Evolutionary conservation across 2,888 invertebrate species (phyloP), one percentile per base, ranked within the genome.

Genomic region (Baccha elongata): DNA sequence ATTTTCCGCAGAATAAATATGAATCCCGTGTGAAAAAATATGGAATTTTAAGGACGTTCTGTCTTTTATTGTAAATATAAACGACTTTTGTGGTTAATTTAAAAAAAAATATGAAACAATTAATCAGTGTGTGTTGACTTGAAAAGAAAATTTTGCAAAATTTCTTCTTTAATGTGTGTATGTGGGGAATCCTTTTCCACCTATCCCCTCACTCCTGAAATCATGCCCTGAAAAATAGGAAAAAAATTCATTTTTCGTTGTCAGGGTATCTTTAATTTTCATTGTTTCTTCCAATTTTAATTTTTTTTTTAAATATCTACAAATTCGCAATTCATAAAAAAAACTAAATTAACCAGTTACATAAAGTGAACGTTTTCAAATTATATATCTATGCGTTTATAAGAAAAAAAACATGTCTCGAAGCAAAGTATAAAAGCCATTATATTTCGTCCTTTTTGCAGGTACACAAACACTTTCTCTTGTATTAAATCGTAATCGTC

Each of bases 111-210:
- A 46, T 53, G 37, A 60, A 64, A 55, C 55, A 8, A 8, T 55
- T 8, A 37, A 37, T 55, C 10, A 58, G 32, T 58, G 64, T 48
- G 15, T 62, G 53, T 76, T 29, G 15, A 71, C 8, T 52, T 3
- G 44, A 72, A 78, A 65, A 64, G 58, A 78, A 78, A 65, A 69
- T 65, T 75, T 75, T 75, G 35, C 52, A 72, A 79, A 78, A 53
- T 52, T 44, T 53, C 60, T 71, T 23, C 23, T 42, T 58, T 65
- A 60, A 19, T 67, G 76, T 75, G 71, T 60, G 62, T 69, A 46
- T 71, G 64, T 71, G 58, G 40, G 53, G 40, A 29, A 62, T 76
- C 52, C 74, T 35, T 65, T 72, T 67, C 40, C 58, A 58, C 17
- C 42, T 32, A 6, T 32, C 1, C 29, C 44, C 15, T 35, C 32